These are phyloP conservation scores for Sycobia sp. DNA, from an alignment of 1,140 invertebrate genomes.

Conservation along the genomic window DNA sequence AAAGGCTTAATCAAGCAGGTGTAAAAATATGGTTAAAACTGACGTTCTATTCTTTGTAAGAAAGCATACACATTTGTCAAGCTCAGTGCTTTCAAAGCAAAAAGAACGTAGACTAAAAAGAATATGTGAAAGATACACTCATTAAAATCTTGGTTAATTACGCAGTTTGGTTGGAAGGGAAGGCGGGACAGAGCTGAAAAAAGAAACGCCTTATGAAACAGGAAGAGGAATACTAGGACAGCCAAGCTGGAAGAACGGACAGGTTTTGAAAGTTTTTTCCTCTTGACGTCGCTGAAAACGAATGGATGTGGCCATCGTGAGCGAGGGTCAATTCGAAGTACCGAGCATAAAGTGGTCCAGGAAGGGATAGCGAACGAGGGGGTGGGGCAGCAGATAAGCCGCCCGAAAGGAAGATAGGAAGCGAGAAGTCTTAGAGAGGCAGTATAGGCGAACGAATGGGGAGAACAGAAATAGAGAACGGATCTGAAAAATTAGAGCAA, in stretches of 20 bases:
- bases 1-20: not conserved
- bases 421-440: not conserved
- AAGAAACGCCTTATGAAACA: not conserved
- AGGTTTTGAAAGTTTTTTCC: conserved; percentile 4
- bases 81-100: not conserved
- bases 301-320: not conserved
- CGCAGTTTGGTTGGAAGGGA: conserved; percentile 5
- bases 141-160: conserved; percentile 25
- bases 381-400: not conserved
- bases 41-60: not conserved
- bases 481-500: not conserved
- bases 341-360: not conserved
- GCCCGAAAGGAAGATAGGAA: not conserved
- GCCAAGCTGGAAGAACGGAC: conserved; percentile 2
- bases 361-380: not conserved
- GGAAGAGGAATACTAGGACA: conserved; percentile 4
- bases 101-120: not conserved
- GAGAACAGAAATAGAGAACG: not conserved
- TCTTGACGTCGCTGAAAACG: not conserved
- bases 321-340: not conserved
- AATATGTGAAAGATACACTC: conserved; percentile 9
- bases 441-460: not conserved
- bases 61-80: not conserved
- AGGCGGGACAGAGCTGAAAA: not conserved
- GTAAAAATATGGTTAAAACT: not conserved